Percentiles rank a stretch among this genome's conserved stretches.
Conservation (phyloP, 1,140 invertebrate species). For the Pseudomyrmex concolor region DNA sequence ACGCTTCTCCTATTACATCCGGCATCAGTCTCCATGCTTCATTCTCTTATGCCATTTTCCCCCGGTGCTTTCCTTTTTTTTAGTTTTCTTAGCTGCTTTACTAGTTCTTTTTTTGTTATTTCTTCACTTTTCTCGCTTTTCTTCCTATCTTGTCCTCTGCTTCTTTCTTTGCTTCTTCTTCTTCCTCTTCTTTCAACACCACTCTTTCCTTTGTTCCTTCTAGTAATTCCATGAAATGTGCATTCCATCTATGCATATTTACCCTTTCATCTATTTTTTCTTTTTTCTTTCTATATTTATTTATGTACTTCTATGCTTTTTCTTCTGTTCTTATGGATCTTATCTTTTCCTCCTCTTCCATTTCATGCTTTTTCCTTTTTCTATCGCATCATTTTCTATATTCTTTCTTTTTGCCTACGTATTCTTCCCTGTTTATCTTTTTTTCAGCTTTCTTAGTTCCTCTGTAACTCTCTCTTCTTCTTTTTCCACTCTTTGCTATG, state of each 20-base stretch:
- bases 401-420: too few species aligned
- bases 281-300: conserved; percentile 31
- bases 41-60: too few species aligned
- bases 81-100: background rate
- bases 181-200: background rate
- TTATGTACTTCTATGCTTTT: conserved; percentile 34
- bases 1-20: background rate
- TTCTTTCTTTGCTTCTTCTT: background rate
- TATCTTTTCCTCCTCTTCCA: background rate
- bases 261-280: background rate
- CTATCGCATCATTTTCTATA: too few species aligned
- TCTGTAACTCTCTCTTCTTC: too few species aligned
- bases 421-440: too few species aligned
- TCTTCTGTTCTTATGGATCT: too few species aligned
- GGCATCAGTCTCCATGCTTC: background rate
- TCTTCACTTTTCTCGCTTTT: background rate
- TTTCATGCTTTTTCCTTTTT: too few species aligned
- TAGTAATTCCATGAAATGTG: conserved; percentile 20
- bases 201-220: background rate
- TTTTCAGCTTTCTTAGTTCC: too few species aligned
- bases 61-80: too few species aligned
- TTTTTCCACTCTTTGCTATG: too few species aligned
- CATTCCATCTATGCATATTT: conserved; percentile 13
- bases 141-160: background rate
- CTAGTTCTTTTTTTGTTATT: background rate